A percentile compares a stretch with the other conserved stretches of the same genome.
These are phyloP conservation scores for Tetropium fuscum DNA, from an alignment of 2,888 invertebrate genomes.

Conservation along the genomic window DNA sequence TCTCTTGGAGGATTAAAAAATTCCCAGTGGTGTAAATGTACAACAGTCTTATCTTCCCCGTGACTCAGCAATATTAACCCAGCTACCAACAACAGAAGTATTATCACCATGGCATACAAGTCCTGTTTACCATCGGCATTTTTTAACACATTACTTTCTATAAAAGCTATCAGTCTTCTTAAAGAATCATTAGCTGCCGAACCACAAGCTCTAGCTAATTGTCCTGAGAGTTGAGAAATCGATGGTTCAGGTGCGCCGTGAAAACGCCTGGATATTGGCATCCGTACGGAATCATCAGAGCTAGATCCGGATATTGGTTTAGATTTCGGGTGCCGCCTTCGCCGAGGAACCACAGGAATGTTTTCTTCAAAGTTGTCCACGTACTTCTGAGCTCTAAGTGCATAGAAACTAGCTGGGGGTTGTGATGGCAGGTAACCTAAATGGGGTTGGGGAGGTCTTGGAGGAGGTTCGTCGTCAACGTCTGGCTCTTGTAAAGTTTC, in stretches of 20 bases:
- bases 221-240: slow-evolving; percentile 77
- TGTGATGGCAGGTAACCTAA: slow-evolving; percentile 61
- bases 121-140: slow-evolving; percentile 77
- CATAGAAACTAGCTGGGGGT: slow-evolving; percentile 63
- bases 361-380: slow-evolving; percentile 58
- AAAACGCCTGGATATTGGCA: slow-evolving; percentile 37
- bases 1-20: slow-evolving; percentile 86
- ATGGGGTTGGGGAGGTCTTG: slow-evolving; percentile 63
- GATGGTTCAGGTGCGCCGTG: slow-evolving; percentile 71
- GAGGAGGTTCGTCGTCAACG: slow-evolving; percentile 59
- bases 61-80: slow-evolving; percentile 82
- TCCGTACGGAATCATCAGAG: slow-evolving; percentile 52
- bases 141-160: slow-evolving; percentile 72
- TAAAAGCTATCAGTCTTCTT: slow-evolving; percentile 76
- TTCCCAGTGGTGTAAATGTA: slow-evolving; percentile 90
- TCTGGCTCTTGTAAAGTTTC: slow-evolving; percentile 50
- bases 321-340: slow-evolving; percentile 66
- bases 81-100: slow-evolving; percentile 82
- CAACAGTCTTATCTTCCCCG: slow-evolving; percentile 74
- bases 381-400: slow-evolving; percentile 58
- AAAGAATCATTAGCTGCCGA: slow-evolving; percentile 74
- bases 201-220: slow-evolving; percentile 78
- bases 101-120: slow-evolving; percentile 81
- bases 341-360: slow-evolving; percentile 64
- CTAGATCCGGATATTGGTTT: slow-evolving; percentile 52